A percentile compares a stretch with the other conserved stretches of the same genome.
Conservation (phyloP, 2,113 vertebrate genomes). For the Glaucidium brasilianum region DNA sequence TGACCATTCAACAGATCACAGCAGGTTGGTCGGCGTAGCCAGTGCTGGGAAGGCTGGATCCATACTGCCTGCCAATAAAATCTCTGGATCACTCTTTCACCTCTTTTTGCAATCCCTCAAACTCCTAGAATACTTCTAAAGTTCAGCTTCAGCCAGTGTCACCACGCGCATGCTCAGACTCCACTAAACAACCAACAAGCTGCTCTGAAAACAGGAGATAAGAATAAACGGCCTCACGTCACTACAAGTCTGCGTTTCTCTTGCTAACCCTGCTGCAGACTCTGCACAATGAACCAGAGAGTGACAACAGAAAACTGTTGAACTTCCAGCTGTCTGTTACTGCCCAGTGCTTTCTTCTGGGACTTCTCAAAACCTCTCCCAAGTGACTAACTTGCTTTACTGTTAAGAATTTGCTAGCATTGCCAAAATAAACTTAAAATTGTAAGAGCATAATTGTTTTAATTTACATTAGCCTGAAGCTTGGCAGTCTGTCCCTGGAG, state of each 20-base stretch:
- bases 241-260: background rate
- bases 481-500: background rate
- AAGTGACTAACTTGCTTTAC: background rate
- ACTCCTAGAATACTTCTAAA: background rate
- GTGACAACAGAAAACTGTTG: background rate
- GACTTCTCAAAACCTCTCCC: background rate
- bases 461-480: constrained; percentile 4
- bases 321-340: background rate
- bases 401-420: background rate
- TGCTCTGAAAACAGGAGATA: background rate
- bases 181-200: background rate
- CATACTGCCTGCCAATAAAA: background rate
- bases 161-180: background rate
- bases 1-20: background rate
- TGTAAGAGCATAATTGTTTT: constrained; percentile 42
- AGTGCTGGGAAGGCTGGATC: background rate
- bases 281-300: background rate
- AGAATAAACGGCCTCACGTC: background rate
- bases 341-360: background rate
- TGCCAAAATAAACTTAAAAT: constrained; percentile 48
- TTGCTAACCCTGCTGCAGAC: background rate
- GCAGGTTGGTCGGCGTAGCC: background rate
- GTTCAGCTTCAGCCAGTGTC: background rate
- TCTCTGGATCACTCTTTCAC: background rate
- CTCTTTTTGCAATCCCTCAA: background rate